Percentiles rank a stretch among this genome's conserved stretches.
Conservation (phyloP, 2,888 invertebrate species). For the Caenorhabditis sp. region DNA sequence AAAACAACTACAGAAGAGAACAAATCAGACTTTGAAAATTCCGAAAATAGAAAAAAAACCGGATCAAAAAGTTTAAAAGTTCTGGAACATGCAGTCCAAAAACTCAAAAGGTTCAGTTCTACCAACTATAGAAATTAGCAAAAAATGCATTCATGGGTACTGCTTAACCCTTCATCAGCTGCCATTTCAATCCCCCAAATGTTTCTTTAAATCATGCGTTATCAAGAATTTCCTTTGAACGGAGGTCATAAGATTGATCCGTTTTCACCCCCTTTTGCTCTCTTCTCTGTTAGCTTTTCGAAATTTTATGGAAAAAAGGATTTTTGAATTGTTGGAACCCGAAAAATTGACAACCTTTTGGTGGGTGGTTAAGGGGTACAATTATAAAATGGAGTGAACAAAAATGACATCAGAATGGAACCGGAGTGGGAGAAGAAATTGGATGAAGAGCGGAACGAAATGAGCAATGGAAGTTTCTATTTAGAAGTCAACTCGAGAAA, state of each 20-base stretch:
- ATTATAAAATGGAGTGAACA: neutral
- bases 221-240: neutral
- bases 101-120: neutral
- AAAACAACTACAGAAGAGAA: too few species aligned
- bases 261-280: neutral
- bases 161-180: neutral
- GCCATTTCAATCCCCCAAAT: too few species aligned
- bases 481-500: neutral
- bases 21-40: too few species aligned
- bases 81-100: neutral
- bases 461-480: neutral
- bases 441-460: constrained; percentile 11
- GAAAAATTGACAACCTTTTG: constrained; percentile 33
- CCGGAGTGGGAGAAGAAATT: too few species aligned
- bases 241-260: constrained; percentile 4
- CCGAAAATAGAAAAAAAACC: too few species aligned
- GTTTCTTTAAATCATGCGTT: neutral
- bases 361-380: neutral
- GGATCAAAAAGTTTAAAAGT: neutral
- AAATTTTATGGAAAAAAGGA: too few species aligned
- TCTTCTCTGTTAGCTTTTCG: neutral
- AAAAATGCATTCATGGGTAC: neutral
- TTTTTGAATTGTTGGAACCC: neutral
- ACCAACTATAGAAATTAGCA: neutral
- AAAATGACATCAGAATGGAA: constrained; percentile 40